Evolutionary conservation across 2,113 vertebrate species (phyloP).

Genomic region (Pseudorectes ferrugineus): DNA sequence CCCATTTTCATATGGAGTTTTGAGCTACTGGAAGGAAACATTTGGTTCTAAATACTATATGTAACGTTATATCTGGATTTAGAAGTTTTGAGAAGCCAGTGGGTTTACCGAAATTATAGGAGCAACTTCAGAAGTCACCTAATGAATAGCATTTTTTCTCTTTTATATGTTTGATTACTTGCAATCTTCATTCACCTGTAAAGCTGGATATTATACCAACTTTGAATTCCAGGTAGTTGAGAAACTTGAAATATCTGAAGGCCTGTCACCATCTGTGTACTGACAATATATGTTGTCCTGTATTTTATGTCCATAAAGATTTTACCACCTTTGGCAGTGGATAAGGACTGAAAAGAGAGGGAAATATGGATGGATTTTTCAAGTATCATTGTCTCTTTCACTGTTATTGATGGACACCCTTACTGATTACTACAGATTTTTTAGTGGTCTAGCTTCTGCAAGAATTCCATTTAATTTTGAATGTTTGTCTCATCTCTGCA

Average conservation of each 20-base stretch:
- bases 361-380: neutral
- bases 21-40: neutral
- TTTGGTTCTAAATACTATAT: neutral
- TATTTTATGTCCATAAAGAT: neutral
- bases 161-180: neutral
- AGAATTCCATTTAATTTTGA: neutral
- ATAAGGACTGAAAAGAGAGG: neutral
- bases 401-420: neutral
- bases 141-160: neutral
- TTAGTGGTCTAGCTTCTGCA: neutral
- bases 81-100: neutral
- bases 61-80: neutral
- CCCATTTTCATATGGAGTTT: neutral
- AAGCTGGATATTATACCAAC: neutral
- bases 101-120: neutral
- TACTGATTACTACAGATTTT: neutral
- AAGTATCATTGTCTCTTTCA: neutral
- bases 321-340: neutral
- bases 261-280: neutral
- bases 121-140: neutral
- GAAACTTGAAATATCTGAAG: neutral
- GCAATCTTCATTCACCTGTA: neutral
- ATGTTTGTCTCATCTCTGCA: neutral
- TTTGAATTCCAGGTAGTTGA: neutral
- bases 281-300: neutral